Conservation (phyloP, 1,140 invertebrate species). For the Reticulitermes speratus region DNA sequence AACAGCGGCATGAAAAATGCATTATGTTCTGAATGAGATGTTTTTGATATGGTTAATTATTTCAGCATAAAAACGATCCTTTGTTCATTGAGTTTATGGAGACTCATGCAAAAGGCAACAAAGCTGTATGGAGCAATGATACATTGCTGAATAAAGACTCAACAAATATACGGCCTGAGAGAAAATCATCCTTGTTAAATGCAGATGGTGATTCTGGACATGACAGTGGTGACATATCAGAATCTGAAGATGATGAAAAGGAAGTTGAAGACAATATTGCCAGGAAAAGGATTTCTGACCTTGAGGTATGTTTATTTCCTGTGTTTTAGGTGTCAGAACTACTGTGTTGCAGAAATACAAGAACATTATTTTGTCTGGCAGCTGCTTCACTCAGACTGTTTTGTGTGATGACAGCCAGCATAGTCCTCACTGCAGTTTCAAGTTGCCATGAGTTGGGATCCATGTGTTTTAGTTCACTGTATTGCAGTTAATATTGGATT, state of each 20-base stretch:
- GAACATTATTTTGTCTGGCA: too few relatives aligned
- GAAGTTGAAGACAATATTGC: conserved; percentile 52
- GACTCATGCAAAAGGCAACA: conserved; percentile 63
- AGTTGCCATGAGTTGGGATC: too few relatives aligned
- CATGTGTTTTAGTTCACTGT: too few relatives aligned
- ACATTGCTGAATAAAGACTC: conserved; percentile 39
- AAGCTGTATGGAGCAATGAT: conserved; percentile 72
- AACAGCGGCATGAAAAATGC: too few relatives aligned
- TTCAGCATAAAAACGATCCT: conserved; percentile 77
- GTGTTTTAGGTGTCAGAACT: too few relatives aligned
- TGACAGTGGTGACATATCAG: conserved; percentile 38
- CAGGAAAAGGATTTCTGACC: conserved; percentile 67
- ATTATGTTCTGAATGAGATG: too few relatives aligned
- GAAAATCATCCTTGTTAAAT: conserved; percentile 57
- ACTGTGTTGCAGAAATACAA: too few relatives aligned
- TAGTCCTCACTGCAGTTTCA: too few relatives aligned
- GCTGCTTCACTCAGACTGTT: too few relatives aligned
- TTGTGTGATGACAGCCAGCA: too few relatives aligned
- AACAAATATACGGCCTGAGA: conserved; percentile 40
- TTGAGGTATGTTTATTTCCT: conserved; percentile 55
- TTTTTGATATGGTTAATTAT: background rate
- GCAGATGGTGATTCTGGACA: conserved; percentile 31
- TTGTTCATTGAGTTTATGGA: conserved; percentile 86
- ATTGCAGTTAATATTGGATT: too few relatives aligned
- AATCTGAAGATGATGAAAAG: conserved; percentile 41